Evolutionary conservation across 2,797 vertebrate genomes (phyloP).

Genomic region (Melanotaenia parkinsoni): DNA sequence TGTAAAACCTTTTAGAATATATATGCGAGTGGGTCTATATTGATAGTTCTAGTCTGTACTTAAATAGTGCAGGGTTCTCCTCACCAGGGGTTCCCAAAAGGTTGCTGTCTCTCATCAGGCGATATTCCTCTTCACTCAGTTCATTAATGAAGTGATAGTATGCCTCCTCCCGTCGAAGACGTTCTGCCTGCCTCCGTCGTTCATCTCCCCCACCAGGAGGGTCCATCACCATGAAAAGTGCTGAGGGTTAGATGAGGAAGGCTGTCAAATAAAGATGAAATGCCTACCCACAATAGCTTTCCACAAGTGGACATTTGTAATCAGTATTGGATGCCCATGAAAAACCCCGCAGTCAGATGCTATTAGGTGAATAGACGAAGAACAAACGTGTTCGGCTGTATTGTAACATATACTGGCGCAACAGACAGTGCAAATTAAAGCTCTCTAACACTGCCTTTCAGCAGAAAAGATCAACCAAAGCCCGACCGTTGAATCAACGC

Average conservation of each 20-base stretch:
- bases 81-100: slow-evolving; percentile 95
- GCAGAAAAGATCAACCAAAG: slow-evolving; percentile 29
- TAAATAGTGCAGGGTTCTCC: slow-evolving; percentile 22
- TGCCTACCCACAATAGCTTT: not conserved
- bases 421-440: not conserved
- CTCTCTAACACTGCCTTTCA: slow-evolving; percentile 14
- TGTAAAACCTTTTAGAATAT: not conserved
- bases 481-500: slow-evolving; percentile 45
- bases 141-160: slow-evolving; percentile 98
- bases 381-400: not conserved
- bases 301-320: not conserved
- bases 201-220: slow-evolving; percentile 88
- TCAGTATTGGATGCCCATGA: not conserved
- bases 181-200: slow-evolving; percentile 92
- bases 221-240: slow-evolving; percentile 85
- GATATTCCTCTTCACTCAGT: slow-evolving; percentile 93
- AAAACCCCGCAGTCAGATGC: not conserved
- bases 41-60: not conserved
- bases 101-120: slow-evolving; percentile 95
- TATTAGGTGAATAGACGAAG: slow-evolving; percentile 1
- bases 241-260: slow-evolving; percentile 58
- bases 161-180: slow-evolving; percentile 94
- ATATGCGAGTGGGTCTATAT: not conserved
- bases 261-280: slow-evolving; percentile 29
- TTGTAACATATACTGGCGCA: not conserved